These are phyloP conservation scores for Deilephila elpenor DNA, from an alignment of 2,888 invertebrate genomes.

Conservation along the genomic window DNA sequence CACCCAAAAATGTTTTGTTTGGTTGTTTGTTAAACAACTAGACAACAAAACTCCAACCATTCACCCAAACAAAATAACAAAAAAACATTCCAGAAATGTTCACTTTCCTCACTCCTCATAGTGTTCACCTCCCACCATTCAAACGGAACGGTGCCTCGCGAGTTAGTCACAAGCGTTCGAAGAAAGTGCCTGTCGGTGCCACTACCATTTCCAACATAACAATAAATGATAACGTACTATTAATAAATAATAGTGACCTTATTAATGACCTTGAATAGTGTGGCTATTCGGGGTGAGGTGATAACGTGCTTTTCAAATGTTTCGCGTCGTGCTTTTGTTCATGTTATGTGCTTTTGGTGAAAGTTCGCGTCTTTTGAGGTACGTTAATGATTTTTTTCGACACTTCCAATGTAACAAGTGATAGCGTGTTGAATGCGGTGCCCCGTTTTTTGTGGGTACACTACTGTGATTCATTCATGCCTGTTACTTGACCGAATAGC, in stretches of 20 bases:
- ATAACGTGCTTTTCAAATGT: constrained; percentile 25
- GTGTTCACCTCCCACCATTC: constrained; percentile 29
- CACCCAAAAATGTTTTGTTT: too few species aligned
- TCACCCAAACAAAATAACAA: constrained; percentile 3
- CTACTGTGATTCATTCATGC: neutral
- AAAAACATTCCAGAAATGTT: constrained; percentile 30
- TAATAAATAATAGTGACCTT: neutral
- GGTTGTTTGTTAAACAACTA: neutral
- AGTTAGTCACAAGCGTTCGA: constrained; percentile 28
- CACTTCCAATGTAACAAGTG: neutral
- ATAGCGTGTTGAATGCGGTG: neutral
- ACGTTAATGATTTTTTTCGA: constrained; percentile 6
- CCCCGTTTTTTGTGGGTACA: neutral
- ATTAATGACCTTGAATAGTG: constrained; percentile 6
- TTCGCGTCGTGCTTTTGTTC: constrained; percentile 26
- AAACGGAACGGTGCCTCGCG: constrained; percentile 29
- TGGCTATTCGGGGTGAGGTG: neutral
- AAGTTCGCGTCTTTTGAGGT: constrained; percentile 29
- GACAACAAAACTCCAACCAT: neutral
- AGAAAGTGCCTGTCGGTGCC: constrained; percentile 30
- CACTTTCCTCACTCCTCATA: constrained; percentile 15
- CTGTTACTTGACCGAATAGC: neutral
- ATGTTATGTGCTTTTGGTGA: constrained; percentile 28
- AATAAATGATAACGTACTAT: neutral
- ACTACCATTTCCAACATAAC: neutral